Evolutionary conservation across 30 jellyfish, hydroid and myxozoan species (phyloP), one percentile per base, ranked within the genome.

Genomic region (Pseudorhiza aurosa): DNA sequence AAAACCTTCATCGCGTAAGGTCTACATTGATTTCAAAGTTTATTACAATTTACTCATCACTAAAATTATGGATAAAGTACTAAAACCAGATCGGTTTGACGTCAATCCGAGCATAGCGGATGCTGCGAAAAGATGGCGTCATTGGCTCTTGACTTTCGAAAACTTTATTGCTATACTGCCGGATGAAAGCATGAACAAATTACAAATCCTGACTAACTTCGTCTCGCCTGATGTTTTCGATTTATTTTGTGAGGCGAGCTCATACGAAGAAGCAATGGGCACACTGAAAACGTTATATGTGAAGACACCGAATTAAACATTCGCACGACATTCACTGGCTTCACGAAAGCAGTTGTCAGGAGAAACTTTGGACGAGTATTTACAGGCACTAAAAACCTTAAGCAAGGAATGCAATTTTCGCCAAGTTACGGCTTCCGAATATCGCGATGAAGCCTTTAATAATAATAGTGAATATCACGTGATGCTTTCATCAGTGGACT

Each of bases 401-500:
- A 71, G 88, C 69, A 89, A 82, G 69, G 84, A 82, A 67, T 89
- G 93, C 69, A 82, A 89, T 60, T 89, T 72, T 69, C 40, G 35
- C 29, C 51, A 68, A 25, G 86, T 72, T 22, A 84, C 83, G n/a
- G 95, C 95, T 19, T 59, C 22, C 22, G 77, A 85, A 65, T 75
- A 88, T 50, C 85, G 87, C 2, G 90, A 88, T 15, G 91, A 68
- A 59, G 58, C 65, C n/a, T n/a, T n/a, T n/a, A n/a, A n/a, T n/a
- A n/a, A n/a, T n/a, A n/a, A n/a, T n/a, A n/a, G n/a, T n/a, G n/a
- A n/a, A n/a, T n/a, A 19, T 44, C 80, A 36, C 30, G 95, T 19
- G 97, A 80, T 72, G 90, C 97, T 21, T 88, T 88, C 46, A 79
- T 80, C 33, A 39, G 63, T 29, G 97, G 95, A 9, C 50, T 88